These are phyloP conservation scores for Leptinotarsa undecemlineata DNA, from an alignment of 1,140 invertebrate genomes.

Conservation along the genomic window DNA sequence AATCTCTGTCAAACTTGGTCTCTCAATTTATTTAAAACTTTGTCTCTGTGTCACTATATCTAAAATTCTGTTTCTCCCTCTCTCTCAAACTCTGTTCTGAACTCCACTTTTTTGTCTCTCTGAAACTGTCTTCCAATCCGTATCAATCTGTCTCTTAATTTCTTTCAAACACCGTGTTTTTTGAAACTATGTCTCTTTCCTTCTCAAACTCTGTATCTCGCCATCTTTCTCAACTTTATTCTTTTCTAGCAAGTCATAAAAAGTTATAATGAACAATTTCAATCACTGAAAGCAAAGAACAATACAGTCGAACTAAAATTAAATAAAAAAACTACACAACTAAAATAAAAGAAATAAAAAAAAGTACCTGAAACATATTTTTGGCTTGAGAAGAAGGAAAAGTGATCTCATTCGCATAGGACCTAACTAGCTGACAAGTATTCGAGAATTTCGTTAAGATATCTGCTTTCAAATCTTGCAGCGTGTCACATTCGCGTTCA, in stretches of 20 bases:
- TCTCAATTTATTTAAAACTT: no score
- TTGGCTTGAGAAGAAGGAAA: slow-evolving; percentile 48
- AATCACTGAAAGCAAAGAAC: no score
- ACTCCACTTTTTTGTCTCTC: background rate
- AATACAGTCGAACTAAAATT: no score
- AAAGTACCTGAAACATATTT: slow-evolving; percentile 54
- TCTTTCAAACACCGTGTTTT: no score
- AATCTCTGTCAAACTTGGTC: no score
- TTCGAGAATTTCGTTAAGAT: slow-evolving; percentile 60
- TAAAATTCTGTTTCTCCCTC: background rate
- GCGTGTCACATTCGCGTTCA: slow-evolving; percentile 62
- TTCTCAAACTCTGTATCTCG: no score
- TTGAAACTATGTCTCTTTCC: no score
- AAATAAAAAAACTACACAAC: no score
- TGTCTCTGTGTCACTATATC: no score
- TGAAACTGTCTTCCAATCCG: background rate
- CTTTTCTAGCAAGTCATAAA: background rate
- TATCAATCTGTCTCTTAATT: no score
- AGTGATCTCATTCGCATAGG: slow-evolving; percentile 58
- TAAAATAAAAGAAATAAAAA: slow-evolving; percentile 34
- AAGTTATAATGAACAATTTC: slow-evolving; percentile 13
- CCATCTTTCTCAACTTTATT: no score
- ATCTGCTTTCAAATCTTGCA: slow-evolving; percentile 58
- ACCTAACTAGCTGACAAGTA: slow-evolving; percentile 59
- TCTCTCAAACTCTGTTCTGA: background rate